These are phyloP conservation scores for Pomacea maculata DNA, from an alignment of 1,140 invertebrate genomes.

Conservation along the genomic window DNA sequence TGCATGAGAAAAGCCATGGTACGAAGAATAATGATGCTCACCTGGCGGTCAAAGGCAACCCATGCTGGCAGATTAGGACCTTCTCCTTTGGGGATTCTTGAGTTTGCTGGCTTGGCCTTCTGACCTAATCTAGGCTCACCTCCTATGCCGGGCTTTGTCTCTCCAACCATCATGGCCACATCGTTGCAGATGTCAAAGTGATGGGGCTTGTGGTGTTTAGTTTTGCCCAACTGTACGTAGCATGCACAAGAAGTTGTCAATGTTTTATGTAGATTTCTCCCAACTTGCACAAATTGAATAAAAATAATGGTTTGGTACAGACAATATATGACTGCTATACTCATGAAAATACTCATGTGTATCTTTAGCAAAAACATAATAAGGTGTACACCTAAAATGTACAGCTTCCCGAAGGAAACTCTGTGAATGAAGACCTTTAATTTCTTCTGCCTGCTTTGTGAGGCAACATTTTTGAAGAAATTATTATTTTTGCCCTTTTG, in stretches of 20 bases:
- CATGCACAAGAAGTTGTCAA: conserved; percentile 3
- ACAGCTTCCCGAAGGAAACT: no score
- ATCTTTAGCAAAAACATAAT: background rate
- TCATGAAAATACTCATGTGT: background rate
- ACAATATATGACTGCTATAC: background rate
- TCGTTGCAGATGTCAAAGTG: conserved; percentile 65
- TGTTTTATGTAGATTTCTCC: background rate
- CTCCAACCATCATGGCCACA: conserved; percentile 58
- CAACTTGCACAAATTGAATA: background rate
- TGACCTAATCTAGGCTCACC: conserved; percentile 62
- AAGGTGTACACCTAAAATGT: no score
- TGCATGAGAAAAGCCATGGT: background rate
- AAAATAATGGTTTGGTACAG: background rate
- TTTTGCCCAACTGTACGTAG: conserved; percentile 62
- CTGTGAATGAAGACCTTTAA: no score
- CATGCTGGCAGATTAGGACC: conserved; percentile 79
- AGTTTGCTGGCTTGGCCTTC: conserved; percentile 55
- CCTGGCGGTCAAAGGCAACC: conserved; percentile 86
- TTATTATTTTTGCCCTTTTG: no score
- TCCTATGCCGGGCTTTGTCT: conserved; percentile 64
- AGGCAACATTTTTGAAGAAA: no score
- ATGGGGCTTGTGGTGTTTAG: conserved; percentile 65
- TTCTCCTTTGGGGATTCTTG: conserved; percentile 67
- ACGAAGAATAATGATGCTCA: background rate
- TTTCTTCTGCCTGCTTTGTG: no score